Conservation (phyloP, 2,888 invertebrate species). For the Eilema depressum region DNA sequence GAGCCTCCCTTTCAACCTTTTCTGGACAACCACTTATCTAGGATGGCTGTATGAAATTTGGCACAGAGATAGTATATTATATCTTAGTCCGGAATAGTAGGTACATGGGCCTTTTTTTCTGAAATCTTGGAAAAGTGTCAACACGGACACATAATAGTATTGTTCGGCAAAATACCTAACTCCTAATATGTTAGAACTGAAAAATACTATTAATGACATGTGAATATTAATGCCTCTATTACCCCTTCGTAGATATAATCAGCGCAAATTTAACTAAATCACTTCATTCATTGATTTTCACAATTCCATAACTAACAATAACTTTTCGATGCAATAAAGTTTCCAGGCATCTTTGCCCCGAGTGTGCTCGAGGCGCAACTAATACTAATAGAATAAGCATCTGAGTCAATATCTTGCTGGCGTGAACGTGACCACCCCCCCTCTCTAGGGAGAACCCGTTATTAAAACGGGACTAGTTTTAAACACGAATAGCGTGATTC, state of each 20-base stretch:
- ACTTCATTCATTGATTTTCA: constrained; percentile 4
- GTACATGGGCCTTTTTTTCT: too few species aligned
- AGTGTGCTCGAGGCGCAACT: constrained; percentile 29
- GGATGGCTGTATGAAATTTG: too few species aligned
- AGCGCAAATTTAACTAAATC: background rate
- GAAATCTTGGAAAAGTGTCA: too few species aligned
- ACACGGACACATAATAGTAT: too few species aligned
- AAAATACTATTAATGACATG: too few species aligned
- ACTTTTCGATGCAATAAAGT: constrained; percentile 23
- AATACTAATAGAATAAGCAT: constrained; percentile 33
- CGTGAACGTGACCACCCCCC: constrained; percentile 41
- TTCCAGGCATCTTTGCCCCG: constrained; percentile 22
- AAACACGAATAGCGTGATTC: constrained; percentile 15
- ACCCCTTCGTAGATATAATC: background rate
- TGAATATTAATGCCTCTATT: background rate
- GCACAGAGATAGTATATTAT: too few species aligned
- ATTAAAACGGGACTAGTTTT: constrained; percentile 25
- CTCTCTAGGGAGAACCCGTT: constrained; percentile 12
- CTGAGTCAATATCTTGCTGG: constrained; percentile 43
- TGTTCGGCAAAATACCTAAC: too few species aligned
- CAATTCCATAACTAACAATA: constrained; percentile 9
- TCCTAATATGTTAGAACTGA: too few species aligned
- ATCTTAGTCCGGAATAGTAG: too few species aligned
- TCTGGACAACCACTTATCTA: too few species aligned
- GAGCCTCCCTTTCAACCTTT: too few species aligned